Evolutionary conservation across 2,113 vertebrate species (phyloP), one percentile per base, ranked within the genome.

Genomic region (Macrotus californicus): DNA sequence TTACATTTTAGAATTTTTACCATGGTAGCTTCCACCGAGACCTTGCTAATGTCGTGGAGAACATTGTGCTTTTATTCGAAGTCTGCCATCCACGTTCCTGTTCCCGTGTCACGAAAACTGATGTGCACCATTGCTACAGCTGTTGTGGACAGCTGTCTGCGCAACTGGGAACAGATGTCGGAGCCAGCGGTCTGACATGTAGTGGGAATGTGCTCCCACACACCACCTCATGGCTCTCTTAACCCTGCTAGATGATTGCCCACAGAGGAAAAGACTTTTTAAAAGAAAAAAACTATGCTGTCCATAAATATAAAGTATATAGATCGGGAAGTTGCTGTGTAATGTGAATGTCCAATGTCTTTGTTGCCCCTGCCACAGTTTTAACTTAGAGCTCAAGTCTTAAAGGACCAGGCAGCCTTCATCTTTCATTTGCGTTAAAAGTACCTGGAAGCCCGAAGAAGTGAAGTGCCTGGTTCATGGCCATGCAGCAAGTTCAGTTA

Each of bases 131-230:
- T 97, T 97, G 92, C 94, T 97, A 75, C 97, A 98, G 98, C 97
- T 98, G 97, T 96, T 97, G 97, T 46, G 41, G 86, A 97, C 98
- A 99, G 98, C 98, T 98, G 98, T 95, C 97, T 87, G 96, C 95
- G 94, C 98, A 98, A 98, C 97, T 97, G 96, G 97, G 98, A 98
- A 94, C 98, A 98, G 98, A 98, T 98, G 98, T 98, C 96, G 97
- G 97, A 98, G 98, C 97, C 97, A 98, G 96, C 97, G 97, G 97
- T 98, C 97, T 98, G 97, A 97, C 97, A 98, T 97, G 98, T 97
- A 97, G 97, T 98, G 96, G 97, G 97, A 98, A 98, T 97, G 95
- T 97, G 95, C 97, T 97, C 98, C 98, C 98, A 98, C 98, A 98
- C 98, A 96, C 97, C 98, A 98, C 96, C 97, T 97, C 94, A 54